Evolutionary conservation across 2,888 invertebrate species (phyloP).

Genomic region (Chloroclysta siterata): DNA sequence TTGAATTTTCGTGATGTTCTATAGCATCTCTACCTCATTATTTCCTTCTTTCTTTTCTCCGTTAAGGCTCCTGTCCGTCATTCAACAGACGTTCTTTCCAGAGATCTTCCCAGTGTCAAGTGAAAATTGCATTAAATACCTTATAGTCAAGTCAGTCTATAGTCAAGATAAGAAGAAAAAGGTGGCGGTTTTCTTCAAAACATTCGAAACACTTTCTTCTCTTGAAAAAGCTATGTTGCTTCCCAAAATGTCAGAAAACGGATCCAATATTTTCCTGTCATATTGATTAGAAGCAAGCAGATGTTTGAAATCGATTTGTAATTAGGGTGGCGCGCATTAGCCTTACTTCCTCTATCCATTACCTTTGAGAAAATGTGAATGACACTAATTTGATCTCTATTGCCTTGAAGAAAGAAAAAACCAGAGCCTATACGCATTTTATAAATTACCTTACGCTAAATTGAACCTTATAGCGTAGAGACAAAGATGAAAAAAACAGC

Average conservation of each 20-base stretch:
- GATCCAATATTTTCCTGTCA: slow-evolving; percentile 27
- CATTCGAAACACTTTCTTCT: no score
- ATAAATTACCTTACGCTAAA: slow-evolving; percentile 19
- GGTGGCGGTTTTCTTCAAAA: no score
- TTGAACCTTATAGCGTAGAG: slow-evolving; percentile 17
- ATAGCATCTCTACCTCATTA: slow-evolving; percentile 5
- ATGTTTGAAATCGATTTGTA: slow-evolving; percentile 65
- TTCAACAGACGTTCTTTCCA: no score
- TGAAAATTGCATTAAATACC: no score
- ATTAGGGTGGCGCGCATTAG: slow-evolving; percentile 52
- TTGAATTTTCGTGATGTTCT: background rate
- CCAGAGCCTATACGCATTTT: slow-evolving; percentile 30
- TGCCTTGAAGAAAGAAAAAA: slow-evolving; percentile 14
- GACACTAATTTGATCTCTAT: slow-evolving; percentile 25
- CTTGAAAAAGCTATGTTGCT: no score
- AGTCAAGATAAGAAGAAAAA: no score
- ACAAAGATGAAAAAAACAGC: slow-evolving; percentile 18
- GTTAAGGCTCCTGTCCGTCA: no score
- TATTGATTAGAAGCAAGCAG: slow-evolving; percentile 46
- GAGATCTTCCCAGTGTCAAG: no score
- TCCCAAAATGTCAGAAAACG: no score
- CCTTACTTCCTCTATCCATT: slow-evolving; percentile 23
- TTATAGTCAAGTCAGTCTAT: no score
- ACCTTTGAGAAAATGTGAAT: slow-evolving; percentile 29
- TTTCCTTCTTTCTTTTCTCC: no score